These are phyloP conservation scores for Chionoecetes opilio DNA, from an alignment of 1,140 invertebrate genomes.

Conservation along the genomic window DNA sequence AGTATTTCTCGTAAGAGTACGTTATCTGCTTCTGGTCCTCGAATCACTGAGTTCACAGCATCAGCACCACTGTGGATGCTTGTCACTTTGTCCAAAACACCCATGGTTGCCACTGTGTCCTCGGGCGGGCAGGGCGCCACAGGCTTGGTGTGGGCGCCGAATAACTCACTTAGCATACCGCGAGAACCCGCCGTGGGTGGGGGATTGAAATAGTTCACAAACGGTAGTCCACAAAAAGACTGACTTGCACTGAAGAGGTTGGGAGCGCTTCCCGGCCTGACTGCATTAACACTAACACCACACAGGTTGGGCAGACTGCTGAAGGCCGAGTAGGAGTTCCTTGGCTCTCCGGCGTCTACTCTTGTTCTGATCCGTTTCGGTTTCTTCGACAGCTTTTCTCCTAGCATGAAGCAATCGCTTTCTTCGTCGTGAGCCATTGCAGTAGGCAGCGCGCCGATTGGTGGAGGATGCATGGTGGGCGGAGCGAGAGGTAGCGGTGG, in stretches of 20 bases:
- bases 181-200: conserved; percentile 77
- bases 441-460: conserved; percentile 87
- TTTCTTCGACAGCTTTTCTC: conserved; percentile 82
- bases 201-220: conserved; percentile 81
- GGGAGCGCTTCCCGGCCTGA: conserved; percentile 79
- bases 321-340: conserved; percentile 91
- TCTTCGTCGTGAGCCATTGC: conserved; percentile 94
- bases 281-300: conserved; percentile 81
- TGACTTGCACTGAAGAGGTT: conserved; percentile 80
- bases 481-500: conserved; percentile 80
- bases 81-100: conserved; percentile 80
- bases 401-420: conserved; percentile 84
- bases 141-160: conserved; percentile 78
- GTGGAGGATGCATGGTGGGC: conserved; percentile 79
- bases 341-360: conserved; percentile 96
- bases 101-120: conserved; percentile 77
- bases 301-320: conserved; percentile 80
- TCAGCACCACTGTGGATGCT: conserved; percentile 77
- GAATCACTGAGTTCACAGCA: conserved; percentile 77
- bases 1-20: conserved; percentile 85
- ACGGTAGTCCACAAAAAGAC: conserved; percentile 80
- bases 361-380: conserved; percentile 92
- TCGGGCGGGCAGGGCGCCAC: conserved; percentile 78
- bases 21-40: conserved; percentile 82
- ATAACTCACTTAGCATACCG: conserved; percentile 81